Conservation (phyloP, 35 echinoderm and acorn worm genomes). For the Holothuria glaberrima region DNA sequence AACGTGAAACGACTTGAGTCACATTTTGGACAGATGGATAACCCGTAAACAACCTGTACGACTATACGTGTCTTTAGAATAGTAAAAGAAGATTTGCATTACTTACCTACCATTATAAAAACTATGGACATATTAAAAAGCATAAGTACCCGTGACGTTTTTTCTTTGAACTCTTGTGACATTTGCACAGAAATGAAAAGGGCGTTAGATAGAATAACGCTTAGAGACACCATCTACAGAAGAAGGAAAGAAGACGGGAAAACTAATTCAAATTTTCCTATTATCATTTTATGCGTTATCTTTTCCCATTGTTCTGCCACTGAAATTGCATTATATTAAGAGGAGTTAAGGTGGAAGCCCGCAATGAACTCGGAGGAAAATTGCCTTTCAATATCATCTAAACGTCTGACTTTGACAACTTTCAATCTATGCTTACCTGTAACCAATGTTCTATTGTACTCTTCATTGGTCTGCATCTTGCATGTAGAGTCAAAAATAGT, state of each 20-base stretch:
- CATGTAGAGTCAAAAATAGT: constrained; percentile 25
- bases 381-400: too few relatives aligned
- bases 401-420: too few relatives aligned
- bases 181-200: background rate
- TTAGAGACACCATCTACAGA: background rate
- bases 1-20: too few relatives aligned
- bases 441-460: constrained; percentile 23
- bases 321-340: background rate
- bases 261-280: background rate
- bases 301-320: background rate
- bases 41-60: too few relatives aligned
- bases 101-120: too few relatives aligned
- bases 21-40: too few relatives aligned
- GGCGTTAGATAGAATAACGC: background rate
- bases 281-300: too few relatives aligned
- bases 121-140: too few relatives aligned
- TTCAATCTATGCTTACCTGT: constrained; percentile 39
- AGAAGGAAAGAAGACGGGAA: background rate
- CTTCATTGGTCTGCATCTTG: constrained; percentile 41
- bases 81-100: too few relatives aligned
- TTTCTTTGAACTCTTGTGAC: background rate
- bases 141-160: too few relatives aligned
- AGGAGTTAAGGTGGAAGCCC: background rate
- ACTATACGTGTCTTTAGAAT: too few relatives aligned
- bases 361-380: too few relatives aligned